These are phyloP conservation scores for Patiria miniata DNA, from an alignment of 35 echinoderm and acorn worm species.

Conservation along the genomic window DNA sequence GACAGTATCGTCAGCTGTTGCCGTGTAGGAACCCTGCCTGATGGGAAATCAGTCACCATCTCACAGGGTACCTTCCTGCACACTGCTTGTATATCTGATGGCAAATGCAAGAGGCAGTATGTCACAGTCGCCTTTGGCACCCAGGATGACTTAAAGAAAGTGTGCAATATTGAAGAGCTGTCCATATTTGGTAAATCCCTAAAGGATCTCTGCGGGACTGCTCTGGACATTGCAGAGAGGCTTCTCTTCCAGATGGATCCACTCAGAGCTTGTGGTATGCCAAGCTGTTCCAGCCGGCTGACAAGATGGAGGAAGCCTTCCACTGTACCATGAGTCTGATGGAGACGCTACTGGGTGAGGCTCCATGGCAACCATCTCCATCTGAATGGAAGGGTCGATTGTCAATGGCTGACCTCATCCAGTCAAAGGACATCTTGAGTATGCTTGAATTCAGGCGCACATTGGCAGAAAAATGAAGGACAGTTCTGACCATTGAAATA, in stretches of 20 bases:
- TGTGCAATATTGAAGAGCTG: conserved; percentile 28
- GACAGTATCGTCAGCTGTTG: conserved; percentile 85
- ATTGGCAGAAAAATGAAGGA: not conserved
- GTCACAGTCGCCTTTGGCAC: conserved; percentile 83
- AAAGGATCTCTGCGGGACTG: conserved; percentile 49
- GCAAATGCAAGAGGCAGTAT: conserved; percentile 30
- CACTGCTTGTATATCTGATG: conserved; percentile 67
- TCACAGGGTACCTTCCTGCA: conserved; percentile 74
- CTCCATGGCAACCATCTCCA: not conserved
- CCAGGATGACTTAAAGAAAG: conserved; percentile 82
- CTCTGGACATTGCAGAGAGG: not conserved
- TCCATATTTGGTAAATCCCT: conserved; percentile 59
- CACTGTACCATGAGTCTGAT: conserved; percentile 41
- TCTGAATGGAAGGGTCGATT: conserved; percentile 39
- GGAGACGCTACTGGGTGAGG: not conserved
- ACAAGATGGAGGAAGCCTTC: conserved; percentile 80
- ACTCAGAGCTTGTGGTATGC: conserved; percentile 78
- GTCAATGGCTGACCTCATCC: conserved; percentile 83
- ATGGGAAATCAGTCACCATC: conserved; percentile 21
- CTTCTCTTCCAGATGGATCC: conserved; percentile 40
- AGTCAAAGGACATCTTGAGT: conserved; percentile 66
- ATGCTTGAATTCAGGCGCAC: conserved; percentile 68
- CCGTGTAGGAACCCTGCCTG: conserved; percentile 6
- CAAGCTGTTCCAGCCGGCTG: conserved; percentile 66
- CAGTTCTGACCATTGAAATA: too few species aligned